Conservation (phyloP, 1,140 invertebrate species). For the Euura saliciscinereae region DNA sequence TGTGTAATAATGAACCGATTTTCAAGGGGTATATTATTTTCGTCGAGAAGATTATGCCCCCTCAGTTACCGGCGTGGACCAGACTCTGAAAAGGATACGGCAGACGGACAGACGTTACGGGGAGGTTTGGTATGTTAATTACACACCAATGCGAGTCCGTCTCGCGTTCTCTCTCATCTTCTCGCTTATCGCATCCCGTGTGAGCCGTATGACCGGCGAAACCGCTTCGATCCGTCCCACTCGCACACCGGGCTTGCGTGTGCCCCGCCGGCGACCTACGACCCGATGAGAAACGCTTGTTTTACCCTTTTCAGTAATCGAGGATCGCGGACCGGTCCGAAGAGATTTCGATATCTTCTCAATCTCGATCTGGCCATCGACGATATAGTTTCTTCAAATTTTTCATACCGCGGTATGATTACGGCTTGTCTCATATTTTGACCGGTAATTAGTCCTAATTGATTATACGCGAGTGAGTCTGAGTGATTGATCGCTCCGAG, state of each 20-base stretch:
- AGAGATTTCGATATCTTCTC: too few species aligned
- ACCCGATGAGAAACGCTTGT: background rate
- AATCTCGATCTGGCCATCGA: too few species aligned
- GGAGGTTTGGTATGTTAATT: conserved; percentile 7
- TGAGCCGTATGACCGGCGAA: background rate
- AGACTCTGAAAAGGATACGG: background rate
- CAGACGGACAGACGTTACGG: background rate
- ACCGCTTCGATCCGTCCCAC: background rate
- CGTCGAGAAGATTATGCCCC: background rate
- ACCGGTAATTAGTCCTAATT: conserved; percentile 1
- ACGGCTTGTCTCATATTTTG: background rate
- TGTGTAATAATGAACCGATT: background rate
- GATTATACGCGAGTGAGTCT: background rate
- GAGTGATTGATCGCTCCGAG: background rate
- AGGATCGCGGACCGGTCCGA: too few species aligned
- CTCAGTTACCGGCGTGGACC: background rate
- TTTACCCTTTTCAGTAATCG: background rate
- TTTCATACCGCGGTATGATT: too few species aligned
- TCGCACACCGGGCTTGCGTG: background rate
- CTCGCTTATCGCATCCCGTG: too few species aligned
- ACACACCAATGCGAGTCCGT: background rate
- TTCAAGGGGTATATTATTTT: background rate
- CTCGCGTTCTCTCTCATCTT: background rate
- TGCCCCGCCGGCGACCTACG: background rate
- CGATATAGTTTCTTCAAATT: too few species aligned